These are phyloP conservation scores for Arnoldichthys spilopterus DNA, from an alignment of 2,797 vertebrate genomes.

Conservation along the genomic window DNA sequence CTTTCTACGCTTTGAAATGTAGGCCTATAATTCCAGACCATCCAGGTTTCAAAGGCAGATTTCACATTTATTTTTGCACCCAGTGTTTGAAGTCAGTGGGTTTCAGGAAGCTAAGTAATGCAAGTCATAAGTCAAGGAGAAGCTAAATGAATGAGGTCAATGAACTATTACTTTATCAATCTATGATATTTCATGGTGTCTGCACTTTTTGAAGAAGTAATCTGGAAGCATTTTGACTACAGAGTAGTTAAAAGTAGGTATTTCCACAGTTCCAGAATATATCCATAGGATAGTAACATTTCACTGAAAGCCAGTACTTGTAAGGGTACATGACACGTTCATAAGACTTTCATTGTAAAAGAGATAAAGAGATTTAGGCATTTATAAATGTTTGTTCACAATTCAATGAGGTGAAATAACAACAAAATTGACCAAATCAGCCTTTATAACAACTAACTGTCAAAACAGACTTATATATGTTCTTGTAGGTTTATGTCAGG, in stretches of 20 bases:
- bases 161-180: constrained; percentile 2
- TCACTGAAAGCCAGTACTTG: too few species aligned
- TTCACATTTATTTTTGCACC: constrained; percentile 21
- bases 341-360: too few species aligned
- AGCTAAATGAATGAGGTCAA: constrained; percentile 28
- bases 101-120: constrained; percentile 12
- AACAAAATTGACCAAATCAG: too few species aligned
- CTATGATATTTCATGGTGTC: constrained; percentile 15
- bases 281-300: too few species aligned
- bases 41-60: constrained; percentile 24
- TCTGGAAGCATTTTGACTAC: neutral
- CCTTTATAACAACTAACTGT: too few species aligned
- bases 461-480: too few species aligned
- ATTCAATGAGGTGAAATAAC: too few species aligned
- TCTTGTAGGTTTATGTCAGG: too few species aligned
- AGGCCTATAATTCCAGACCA: constrained; percentile 31
- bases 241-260: neutral
- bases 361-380: too few species aligned
- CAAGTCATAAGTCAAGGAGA: constrained; percentile 19
- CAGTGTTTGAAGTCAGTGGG: neutral
- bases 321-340: too few species aligned
- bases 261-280: constrained; percentile 1
- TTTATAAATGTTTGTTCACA: too few species aligned
- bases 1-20: constrained; percentile 16
- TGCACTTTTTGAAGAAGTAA: constrained; percentile 20